Evolutionary conservation across 2,888 invertebrate species (phyloP).

Genomic region (Diogma glabrata): DNA sequence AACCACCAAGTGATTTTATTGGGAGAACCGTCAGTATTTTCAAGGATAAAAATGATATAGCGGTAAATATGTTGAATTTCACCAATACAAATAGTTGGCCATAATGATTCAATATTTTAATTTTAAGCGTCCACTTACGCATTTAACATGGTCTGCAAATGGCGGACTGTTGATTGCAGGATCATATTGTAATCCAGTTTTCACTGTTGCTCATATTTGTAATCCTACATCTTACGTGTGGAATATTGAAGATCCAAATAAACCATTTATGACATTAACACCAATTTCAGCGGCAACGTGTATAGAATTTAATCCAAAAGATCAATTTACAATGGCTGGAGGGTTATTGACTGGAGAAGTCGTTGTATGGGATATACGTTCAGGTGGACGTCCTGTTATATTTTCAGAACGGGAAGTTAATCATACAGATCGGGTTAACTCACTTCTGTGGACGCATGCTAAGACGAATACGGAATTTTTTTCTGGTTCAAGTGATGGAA

Average conservation of each 20-base stretch:
- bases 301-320: conserved; percentile 82
- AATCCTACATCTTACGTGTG: conserved; percentile 74
- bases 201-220: conserved; percentile 51
- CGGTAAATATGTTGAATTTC: no score
- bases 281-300: conserved; percentile 68
- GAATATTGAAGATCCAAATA: conserved; percentile 88
- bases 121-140: conserved; percentile 65
- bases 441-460: conserved; percentile 84
- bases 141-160: conserved; percentile 76
- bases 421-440: conserved; percentile 78
- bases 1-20: conserved; percentile 56
- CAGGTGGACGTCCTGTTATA: conserved; percentile 72
- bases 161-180: conserved; percentile 68
- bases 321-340: conserved; percentile 61
- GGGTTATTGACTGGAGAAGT: conserved; percentile 70
- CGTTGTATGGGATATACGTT: conserved; percentile 75
- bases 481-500: conserved; percentile 86
- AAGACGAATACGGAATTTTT: conserved; percentile 93
- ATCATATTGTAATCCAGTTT: conserved; percentile 72
- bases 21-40: conserved; percentile 80
- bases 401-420: conserved; percentile 67
- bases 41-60: conserved; percentile 50
- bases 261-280: conserved; percentile 64
- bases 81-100: no score
- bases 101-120: no score